These are phyloP conservation scores for Sciurus vulgaris DNA, from an alignment of 2,797 vertebrate species.

Conservation along the genomic window DNA sequence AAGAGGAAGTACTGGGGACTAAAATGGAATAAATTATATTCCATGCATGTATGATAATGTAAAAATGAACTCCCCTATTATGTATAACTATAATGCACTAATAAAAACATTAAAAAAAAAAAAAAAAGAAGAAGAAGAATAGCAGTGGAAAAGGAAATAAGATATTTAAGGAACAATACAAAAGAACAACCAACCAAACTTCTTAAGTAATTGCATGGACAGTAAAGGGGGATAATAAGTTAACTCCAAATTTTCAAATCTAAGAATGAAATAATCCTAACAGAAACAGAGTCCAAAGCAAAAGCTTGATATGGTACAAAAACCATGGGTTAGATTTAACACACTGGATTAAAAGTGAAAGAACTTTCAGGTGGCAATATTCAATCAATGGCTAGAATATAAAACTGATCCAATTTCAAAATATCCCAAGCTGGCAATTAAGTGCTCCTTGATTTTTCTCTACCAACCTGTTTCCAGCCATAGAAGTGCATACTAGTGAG, in stretches of 20 bases:
- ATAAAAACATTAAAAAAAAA: no score
- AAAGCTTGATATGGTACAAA: conserved; percentile 3
- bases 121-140: no score
- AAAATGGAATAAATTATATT: no score
- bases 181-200: conserved; percentile 8
- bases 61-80: no score
- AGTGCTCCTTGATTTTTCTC: neutral
- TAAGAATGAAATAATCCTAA: conserved; percentile 39
- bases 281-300: conserved; percentile 56
- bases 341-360: conserved; percentile 33
- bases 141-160: neutral
- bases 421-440: neutral
- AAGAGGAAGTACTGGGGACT: no score
- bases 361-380: neutral
- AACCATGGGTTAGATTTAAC: conserved; percentile 15
- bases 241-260: conserved; percentile 36
- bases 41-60: no score
- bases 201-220: neutral
- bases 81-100: no score
- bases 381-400: conserved; percentile 13
- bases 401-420: conserved; percentile 39
- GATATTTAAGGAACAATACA: neutral
- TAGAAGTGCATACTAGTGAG: conserved; percentile 99
- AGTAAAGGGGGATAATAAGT: neutral
- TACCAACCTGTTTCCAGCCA: conserved; percentile 96